These are phyloP conservation scores for Acrossocheilus fasciatus DNA, from an alignment of 2,797 vertebrate genomes.

Conservation along the genomic window DNA sequence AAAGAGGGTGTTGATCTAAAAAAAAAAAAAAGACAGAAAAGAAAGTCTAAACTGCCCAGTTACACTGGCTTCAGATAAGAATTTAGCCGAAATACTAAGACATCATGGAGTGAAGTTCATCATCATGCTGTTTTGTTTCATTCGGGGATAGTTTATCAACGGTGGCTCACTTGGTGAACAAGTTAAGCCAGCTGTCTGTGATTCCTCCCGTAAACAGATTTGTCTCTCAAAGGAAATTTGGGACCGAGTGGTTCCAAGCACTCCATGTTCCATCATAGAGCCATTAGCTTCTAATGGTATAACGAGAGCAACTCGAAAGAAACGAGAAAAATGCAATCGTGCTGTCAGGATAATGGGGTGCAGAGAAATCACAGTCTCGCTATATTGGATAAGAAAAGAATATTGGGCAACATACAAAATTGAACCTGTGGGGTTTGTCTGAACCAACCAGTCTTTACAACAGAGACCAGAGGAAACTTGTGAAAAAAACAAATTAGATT, in stretches of 20 bases:
- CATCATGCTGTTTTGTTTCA: slow-evolving; percentile 31
- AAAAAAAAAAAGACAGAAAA: not conserved
- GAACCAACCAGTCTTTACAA: slow-evolving; percentile 29
- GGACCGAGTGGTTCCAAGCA: slow-evolving; percentile 15
- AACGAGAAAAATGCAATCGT: slow-evolving; percentile 53
- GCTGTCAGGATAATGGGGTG: slow-evolving; percentile 51
- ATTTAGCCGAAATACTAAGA: slow-evolving; percentile 6
- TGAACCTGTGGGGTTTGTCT: slow-evolving; percentile 26
- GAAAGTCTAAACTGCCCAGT: not conserved
- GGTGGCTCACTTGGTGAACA: slow-evolving; percentile 5
- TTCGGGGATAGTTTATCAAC: slow-evolving; percentile 4
- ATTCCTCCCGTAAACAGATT: slow-evolving; percentile 35
- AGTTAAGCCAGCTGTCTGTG: slow-evolving; percentile 15
- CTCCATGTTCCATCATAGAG: slow-evolving; percentile 43
- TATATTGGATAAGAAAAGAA: slow-evolving; percentile 57
- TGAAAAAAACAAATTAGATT: not conserved
- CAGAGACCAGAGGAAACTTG: not conserved
- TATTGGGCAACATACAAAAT: slow-evolving; percentile 38
- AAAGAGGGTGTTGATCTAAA: slow-evolving; percentile 10
- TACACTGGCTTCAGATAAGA: slow-evolving; percentile 3
- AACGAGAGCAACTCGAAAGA: slow-evolving; percentile 50
- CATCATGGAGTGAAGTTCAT: slow-evolving; percentile 7
- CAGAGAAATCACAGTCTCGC: slow-evolving; percentile 43
- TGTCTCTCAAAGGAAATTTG: slow-evolving; percentile 14
- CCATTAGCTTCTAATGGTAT: slow-evolving; percentile 57